phyloP scores from a whole-genome alignment of 2,113 vertebrate genomes.

The Orcinus orca region DNA sequence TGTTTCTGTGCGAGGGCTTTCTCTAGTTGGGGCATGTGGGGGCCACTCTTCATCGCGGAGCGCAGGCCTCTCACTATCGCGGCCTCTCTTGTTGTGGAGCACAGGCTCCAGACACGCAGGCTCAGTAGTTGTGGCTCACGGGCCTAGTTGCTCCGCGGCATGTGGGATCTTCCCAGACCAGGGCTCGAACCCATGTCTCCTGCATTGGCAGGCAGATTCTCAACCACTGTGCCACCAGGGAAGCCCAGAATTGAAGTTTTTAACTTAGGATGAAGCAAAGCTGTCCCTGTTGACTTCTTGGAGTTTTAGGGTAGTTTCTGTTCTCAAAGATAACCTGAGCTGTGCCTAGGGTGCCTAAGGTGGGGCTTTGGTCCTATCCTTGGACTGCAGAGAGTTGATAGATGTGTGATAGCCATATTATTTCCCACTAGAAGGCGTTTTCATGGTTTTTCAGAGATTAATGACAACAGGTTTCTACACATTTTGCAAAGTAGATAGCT shows the following conservation, averaged over 20 bases:
- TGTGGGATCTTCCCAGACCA: no score
- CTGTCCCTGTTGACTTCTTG: background rate
- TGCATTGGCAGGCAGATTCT: no score
- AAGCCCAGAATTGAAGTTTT: background rate
- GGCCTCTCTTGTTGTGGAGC: no score
- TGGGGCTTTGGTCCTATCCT: background rate
- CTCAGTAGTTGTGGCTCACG: no score
- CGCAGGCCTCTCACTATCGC: no score
- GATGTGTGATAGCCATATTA: background rate
- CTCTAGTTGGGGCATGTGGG: no score
- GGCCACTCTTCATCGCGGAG: no score
- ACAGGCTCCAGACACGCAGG: no score
- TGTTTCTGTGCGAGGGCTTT: no score
- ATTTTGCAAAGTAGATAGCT: background rate
- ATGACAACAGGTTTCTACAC: background rate
- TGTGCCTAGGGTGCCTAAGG: background rate
- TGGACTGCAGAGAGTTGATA: background rate
- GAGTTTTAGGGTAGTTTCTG: background rate
- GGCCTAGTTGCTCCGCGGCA: no score
- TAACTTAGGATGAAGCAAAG: background rate
- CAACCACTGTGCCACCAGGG: no score
- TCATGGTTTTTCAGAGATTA: background rate
- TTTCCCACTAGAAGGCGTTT: background rate
- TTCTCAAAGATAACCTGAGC: background rate
- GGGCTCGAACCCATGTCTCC: no score